phyloP scores from a whole-genome alignment of 2,113 vertebrate species.

The Channa maculata region DNA sequence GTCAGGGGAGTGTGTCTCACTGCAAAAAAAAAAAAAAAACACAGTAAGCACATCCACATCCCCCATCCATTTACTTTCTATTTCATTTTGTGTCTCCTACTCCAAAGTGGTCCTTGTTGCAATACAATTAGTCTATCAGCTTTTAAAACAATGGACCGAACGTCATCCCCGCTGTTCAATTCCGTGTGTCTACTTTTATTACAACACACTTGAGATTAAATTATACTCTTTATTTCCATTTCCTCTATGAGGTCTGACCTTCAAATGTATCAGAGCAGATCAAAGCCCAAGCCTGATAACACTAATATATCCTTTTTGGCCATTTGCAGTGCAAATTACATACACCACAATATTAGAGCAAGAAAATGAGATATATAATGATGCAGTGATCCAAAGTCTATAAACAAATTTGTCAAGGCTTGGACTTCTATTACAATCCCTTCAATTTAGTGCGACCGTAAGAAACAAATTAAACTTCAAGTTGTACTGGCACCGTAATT shows the following conservation, averaged over 20 bases:
- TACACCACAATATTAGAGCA: conserved; percentile 49
- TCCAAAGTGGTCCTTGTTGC: conserved; percentile 56
- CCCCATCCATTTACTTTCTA: conserved; percentile 20
- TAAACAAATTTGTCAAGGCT: conserved; percentile 40
- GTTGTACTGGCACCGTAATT: conserved; percentile 44
- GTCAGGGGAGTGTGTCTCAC: neutral
- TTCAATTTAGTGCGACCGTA: conserved; percentile 50
- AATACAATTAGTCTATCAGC: conserved; percentile 63
- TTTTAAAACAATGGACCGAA: conserved; percentile 50
- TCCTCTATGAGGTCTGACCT: conserved; percentile 66
- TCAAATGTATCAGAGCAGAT: conserved; percentile 68
- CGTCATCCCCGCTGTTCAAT: conserved; percentile 23
- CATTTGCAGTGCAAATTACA: conserved; percentile 68
- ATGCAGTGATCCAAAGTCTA: conserved; percentile 61
- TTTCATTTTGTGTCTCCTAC: conserved; percentile 52
- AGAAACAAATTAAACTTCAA: conserved; percentile 66
- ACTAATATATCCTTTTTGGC: conserved; percentile 63
- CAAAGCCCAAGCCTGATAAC: conserved; percentile 59
- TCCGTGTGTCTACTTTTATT: conserved; percentile 55
- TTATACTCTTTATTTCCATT: conserved; percentile 71
- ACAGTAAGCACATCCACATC: neutral
- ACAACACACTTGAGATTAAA: conserved; percentile 69
- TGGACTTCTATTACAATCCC: conserved; percentile 53
- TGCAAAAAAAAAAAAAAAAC: conserved; percentile 9
- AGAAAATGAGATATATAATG: conserved; percentile 72